Base-by-base conservation (phyloP, 2,797 vertebrate genomes). In the Aldrovandia affinis region DNA sequence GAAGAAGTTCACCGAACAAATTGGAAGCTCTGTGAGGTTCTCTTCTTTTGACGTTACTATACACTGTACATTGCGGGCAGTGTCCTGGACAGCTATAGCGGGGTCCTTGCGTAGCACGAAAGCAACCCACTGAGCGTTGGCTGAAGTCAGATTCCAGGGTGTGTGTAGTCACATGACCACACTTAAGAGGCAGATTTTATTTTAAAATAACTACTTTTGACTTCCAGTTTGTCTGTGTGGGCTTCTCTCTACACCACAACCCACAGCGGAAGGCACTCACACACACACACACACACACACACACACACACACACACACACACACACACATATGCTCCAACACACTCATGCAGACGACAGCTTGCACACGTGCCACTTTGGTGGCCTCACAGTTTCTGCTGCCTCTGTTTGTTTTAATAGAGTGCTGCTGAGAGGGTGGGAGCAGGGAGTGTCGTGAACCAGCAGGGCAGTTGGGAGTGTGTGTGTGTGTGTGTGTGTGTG, bases 281-380 rank as follows among this genome's bases (percentile, higher is more conserved):
- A 39, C 33, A 20, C 65, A 39, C 65, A 39, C 65, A 8, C 33
- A 39, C 15, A 18, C 0, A 36, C 15, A 8, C 30, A 20, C 65
- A 70, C 65, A 70, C 61, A 63, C 5, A 30, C 9, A 65, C n/a
- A 63, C 61, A 30, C 50, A 52, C 61, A 30, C 61, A 65, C 61
- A 65, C 61, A 65, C 5, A 52, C 50, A 52, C 50, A 52, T 12
- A 52, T 12, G 30, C 61, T 92, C 88, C 90, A 88, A 88, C 83
- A 85, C 65, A 3, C 89, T 88, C 90, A 92, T 91, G 88, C 92
- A 92, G 91, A 93, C 88, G 78, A 93, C 93, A 93, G 92, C 87
- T 93, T 93, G 91, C 89, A 89, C 90, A 91, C 86, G 90, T 91
- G 92, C 92, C 91, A 92, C 92, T 93, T 90, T 90, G 92, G 90